A percentile compares a stretch with the other conserved stretches of the same genome.
Conservation (phyloP, 2,113 vertebrate genomes). For the Zosterops borbonicus region DNA sequence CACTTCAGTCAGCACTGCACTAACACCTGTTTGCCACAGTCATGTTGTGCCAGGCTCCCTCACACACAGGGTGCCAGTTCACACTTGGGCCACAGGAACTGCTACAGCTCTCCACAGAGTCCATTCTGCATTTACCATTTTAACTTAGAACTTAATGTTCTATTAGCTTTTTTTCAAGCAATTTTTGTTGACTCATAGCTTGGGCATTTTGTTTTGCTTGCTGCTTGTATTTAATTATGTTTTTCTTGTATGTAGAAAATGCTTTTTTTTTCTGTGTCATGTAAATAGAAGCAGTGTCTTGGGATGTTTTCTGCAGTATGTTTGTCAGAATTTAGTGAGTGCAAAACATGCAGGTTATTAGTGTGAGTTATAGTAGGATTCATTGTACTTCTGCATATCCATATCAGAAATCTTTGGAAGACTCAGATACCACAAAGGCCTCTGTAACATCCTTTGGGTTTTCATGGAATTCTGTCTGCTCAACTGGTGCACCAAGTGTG, state of each 20-base stretch:
- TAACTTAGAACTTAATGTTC: neutral
- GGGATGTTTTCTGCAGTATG: neutral
- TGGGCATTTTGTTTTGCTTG: conserved; percentile 5
- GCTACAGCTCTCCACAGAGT: neutral
- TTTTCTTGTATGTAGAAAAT: neutral
- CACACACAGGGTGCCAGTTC: neutral
- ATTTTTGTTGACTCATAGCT: neutral
- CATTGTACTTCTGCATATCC: neutral
- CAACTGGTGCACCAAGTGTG: neutral
- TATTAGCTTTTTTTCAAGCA: neutral
- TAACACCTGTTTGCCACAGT: neutral
- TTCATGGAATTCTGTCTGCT: neutral
- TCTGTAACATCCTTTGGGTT: neutral
- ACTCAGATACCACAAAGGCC: neutral
- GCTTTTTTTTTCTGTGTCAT: neutral
- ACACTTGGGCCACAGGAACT: fast-evolving
- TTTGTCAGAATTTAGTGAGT: neutral
- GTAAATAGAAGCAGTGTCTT: neutral
- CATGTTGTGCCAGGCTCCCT: neutral
- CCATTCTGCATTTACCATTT: neutral
- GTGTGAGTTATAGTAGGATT: neutral
- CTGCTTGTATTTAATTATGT: neutral
- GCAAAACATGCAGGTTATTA: neutral
- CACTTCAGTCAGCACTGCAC: neutral
- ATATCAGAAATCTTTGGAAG: neutral